Evolutionary conservation across 2,888 invertebrate species (phyloP), one percentile per base, ranked within the genome.

Genomic region (Phanerotoma sp.): DNA sequence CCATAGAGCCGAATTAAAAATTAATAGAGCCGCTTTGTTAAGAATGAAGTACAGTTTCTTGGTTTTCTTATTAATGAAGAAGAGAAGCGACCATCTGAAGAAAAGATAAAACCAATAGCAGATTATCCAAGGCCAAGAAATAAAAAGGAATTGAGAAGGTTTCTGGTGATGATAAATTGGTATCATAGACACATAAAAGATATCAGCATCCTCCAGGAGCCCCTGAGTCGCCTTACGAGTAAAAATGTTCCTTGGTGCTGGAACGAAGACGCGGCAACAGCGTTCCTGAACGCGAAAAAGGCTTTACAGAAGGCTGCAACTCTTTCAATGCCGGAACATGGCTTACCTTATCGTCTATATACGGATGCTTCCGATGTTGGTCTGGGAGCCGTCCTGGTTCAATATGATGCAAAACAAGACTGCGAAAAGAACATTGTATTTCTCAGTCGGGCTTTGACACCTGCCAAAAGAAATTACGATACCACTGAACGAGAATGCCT

Each of bases 91-190:
- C 32, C 45, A 3, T 45, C 49, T 28, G 45, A 37, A 1, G 49
- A 48, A 3, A 41, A 44, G 10, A 18, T 53, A 5, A 11, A 21
- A 9, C 42, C 51, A 2, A 47, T 51, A 3, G 7, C 35, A 6
- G 37, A 52, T 6, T 52, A 47, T 44, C 35, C 41, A 15, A 10
- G 25, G 5, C 56, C 52, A 3, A 25, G 18, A 1, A 48, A 47
- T 15, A 18, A 9, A 10, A 40, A 33, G 11, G 22, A 56, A 35
- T 5, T 56, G 10, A 33, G 38, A 3, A 20, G 52, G 2, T 52
- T 52, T 18, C 21, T 15, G 7, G 51, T 47, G 3, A 16, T 56
- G 28, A 30, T 37, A 3, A 41, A 41, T 25, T 52, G 48, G 56
- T 48, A 55, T 30, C 52, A 44, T 15, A 41, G 44, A 5, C 48